Conservation (phyloP, 2,888 invertebrate genomes). For the Acleris literana region DNA sequence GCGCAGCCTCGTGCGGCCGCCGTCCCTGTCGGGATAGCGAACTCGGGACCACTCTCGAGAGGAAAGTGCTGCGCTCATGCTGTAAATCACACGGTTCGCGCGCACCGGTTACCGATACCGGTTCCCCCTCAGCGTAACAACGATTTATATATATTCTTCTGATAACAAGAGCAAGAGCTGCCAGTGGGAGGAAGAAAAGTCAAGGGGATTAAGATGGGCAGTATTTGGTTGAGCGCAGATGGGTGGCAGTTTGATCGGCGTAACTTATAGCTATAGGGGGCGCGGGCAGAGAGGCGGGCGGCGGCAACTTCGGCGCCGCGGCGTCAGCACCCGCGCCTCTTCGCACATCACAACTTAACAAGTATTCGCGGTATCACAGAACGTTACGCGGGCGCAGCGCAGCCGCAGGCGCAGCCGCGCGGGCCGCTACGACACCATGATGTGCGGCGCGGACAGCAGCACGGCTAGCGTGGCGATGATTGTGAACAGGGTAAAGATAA, state of each 20-base stretch:
- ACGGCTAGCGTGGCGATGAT: slow-evolving; percentile 98
- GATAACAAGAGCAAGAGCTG: slow-evolving; percentile 60
- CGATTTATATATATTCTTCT: slow-evolving; percentile 46
- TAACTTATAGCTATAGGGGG: slow-evolving; percentile 78
- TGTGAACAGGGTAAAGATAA: slow-evolving; percentile 99
- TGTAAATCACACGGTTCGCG: slow-evolving; percentile 10
- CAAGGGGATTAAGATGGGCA: slow-evolving; percentile 69
- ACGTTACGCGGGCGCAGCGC: slow-evolving; percentile 81
- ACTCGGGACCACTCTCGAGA: slow-evolving; percentile 51
- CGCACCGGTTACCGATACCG: slow-evolving; percentile 24
- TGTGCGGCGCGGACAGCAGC: slow-evolving; percentile 98
- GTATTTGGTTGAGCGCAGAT: slow-evolving; percentile 70
- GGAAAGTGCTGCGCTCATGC: slow-evolving; percentile 17
- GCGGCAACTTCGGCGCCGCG: slow-evolving; percentile 72
- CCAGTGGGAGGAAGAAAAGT: slow-evolving; percentile 56
- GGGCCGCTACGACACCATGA: slow-evolving; percentile 93
- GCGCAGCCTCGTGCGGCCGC: slow-evolving; percentile 42
- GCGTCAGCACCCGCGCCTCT: slow-evolving; percentile 73
- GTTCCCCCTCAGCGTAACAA: slow-evolving; percentile 34
- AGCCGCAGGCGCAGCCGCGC: slow-evolving; percentile 74
- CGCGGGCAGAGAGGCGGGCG: slow-evolving; percentile 75
- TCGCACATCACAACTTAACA: slow-evolving; percentile 86
- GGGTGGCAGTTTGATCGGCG: slow-evolving; percentile 71
- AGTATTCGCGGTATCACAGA: slow-evolving; percentile 88
- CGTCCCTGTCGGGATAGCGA: slow-evolving; percentile 50